Conservation (phyloP, 2,113 vertebrate species). For the Rhipidura dahli region DNA sequence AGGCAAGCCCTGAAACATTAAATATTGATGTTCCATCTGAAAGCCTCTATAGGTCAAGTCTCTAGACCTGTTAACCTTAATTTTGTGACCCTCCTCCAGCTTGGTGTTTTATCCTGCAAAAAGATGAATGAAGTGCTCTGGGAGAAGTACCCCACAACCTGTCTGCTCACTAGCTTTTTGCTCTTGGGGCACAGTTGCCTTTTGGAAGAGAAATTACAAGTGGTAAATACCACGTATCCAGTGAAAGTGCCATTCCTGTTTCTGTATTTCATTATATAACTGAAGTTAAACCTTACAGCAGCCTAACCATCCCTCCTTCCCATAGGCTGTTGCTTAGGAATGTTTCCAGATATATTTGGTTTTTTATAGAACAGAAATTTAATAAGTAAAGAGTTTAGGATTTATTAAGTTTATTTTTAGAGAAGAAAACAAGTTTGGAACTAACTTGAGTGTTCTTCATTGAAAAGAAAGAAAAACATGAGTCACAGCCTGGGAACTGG, state of each 20-base stretch:
- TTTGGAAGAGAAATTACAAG: neutral
- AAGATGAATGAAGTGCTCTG: neutral
- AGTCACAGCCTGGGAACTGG: neutral
- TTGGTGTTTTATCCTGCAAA: neutral
- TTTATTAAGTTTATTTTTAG: conserved; percentile 13
- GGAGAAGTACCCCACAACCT: neutral
- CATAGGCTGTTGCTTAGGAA: neutral
- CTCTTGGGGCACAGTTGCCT: neutral
- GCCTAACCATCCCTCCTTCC: neutral
- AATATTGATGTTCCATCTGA: neutral
- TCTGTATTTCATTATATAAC: neutral
- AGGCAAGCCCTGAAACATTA: neutral
- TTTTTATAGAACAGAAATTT: neutral
- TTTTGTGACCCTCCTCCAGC: neutral
- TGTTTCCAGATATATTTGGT: neutral
- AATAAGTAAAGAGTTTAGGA: neutral
- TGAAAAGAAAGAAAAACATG: neutral
- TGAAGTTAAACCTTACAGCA: neutral
- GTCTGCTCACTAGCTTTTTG: neutral
- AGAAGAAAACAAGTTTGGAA: neutral
- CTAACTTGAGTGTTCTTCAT: neutral
- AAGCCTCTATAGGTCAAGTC: neutral
- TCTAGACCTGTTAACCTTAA: neutral
- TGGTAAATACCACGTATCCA: neutral
- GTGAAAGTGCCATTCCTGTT: neutral